Evolutionary conservation across 2,113 vertebrate species (phyloP).

Genomic region (Anguilla japonica): DNA sequence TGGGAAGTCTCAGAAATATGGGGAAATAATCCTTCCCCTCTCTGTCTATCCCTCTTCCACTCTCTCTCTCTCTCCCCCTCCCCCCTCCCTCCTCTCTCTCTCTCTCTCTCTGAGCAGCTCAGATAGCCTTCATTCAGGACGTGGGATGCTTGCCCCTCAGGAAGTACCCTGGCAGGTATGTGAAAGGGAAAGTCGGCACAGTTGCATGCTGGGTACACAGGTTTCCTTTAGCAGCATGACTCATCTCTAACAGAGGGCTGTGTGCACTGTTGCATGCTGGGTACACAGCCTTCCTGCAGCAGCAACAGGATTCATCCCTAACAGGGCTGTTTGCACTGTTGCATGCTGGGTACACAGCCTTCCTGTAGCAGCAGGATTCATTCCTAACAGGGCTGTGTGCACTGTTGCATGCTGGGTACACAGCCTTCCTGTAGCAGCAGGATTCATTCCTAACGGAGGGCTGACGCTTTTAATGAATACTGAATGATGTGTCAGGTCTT

Average conservation of each 20-base stretch:
- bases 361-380: not conserved
- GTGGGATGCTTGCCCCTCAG: conserved; percentile 84
- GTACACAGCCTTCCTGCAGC: not conserved
- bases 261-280: not conserved
- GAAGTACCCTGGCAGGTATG: conserved; percentile 80
- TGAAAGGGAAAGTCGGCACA: not conserved
- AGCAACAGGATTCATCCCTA: not conserved
- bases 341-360: not conserved
- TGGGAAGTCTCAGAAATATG: no score
- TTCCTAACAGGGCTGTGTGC: not conserved
- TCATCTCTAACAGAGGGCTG: no score
- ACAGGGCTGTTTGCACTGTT: not conserved
- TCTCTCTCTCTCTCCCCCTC: not conserved
- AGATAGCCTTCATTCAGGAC: conserved; percentile 91
- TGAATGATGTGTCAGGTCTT: no score
- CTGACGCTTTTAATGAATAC: not conserved
- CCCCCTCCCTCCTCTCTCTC: no score
- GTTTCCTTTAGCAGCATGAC: not conserved
- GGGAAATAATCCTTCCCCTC: not conserved
- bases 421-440: not conserved
- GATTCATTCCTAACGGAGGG: not conserved
- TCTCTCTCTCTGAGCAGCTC: conserved; percentile 70
- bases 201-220: not conserved
- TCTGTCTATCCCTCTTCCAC: conserved; percentile 16
- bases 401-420: not conserved